These are phyloP conservation scores for Caenorhabditis sp. DNA, from an alignment of 2,888 invertebrate genomes.

Conservation along the genomic window DNA sequence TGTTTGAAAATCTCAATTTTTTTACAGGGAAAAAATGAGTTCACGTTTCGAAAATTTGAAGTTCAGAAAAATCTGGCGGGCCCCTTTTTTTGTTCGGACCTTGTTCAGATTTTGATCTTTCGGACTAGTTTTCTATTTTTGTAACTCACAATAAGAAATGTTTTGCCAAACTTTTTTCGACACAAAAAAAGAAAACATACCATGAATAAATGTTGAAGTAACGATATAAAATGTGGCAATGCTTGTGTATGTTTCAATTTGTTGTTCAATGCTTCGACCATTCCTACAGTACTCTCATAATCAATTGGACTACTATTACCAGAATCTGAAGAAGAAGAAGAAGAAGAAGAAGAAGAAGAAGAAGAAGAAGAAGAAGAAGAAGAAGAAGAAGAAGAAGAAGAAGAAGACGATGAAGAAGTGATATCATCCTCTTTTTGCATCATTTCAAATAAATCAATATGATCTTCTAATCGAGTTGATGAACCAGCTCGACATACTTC, in stretches of 20 bases:
- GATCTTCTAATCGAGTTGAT: slow-evolving; percentile 72
- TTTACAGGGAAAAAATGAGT: too few species aligned
- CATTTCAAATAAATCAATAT: slow-evolving; percentile 99
- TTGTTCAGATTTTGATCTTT: too few species aligned
- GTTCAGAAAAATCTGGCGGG: too few species aligned
- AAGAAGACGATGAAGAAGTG: slow-evolving; percentile 77
- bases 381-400: slow-evolving; percentile 74
- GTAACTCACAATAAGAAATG: too few species aligned
- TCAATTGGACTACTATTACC: slow-evolving; percentile 63
- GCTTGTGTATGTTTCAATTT: slow-evolving; percentile 85
- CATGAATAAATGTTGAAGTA: slow-evolving; percentile 86
- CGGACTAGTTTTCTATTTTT: too few species aligned
- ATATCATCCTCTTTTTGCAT: slow-evolving; percentile 90
- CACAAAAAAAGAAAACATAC: slow-evolving; percentile 71
- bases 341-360: slow-evolving; percentile 76
- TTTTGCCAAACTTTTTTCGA: neutral
- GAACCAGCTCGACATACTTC: slow-evolving; percentile 43
- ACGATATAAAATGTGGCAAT: slow-evolving; percentile 88
- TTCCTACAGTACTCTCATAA: slow-evolving; percentile 81
- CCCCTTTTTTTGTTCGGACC: too few species aligned
- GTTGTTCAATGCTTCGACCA: slow-evolving; percentile 79
- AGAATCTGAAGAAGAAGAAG: slow-evolving; percentile 38
- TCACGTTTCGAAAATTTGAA: too few species aligned
- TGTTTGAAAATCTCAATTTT: neutral
- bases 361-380: slow-evolving; percentile 76